Conservation (phyloP, 2,113 vertebrate genomes). For the Sinocyclocheilus rhinocerous region DNA sequence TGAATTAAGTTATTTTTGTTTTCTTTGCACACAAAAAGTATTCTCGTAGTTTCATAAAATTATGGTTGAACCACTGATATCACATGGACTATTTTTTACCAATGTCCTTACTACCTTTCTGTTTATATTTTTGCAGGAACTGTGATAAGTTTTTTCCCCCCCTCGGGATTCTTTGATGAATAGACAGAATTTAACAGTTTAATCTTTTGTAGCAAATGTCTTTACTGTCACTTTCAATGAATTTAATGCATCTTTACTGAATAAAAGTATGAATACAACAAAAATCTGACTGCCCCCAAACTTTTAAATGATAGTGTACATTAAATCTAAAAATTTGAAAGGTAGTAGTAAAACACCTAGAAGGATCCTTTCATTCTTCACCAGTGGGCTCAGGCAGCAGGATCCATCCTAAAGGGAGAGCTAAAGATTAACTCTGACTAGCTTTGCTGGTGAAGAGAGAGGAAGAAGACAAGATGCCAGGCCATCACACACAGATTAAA, state of each 20-base stretch:
- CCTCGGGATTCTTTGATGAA: too few relatives aligned
- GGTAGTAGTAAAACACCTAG: background rate
- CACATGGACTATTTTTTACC: too few relatives aligned
- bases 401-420: slow-evolving; percentile 1
- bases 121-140: too few relatives aligned
- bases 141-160: too few relatives aligned
- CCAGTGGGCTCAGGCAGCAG: background rate
- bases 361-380: background rate
- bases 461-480: slow-evolving; percentile 25
- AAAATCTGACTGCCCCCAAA: background rate
- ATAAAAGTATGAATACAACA: background rate
- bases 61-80: too few relatives aligned
- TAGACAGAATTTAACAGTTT: too few relatives aligned
- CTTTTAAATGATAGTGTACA: background rate
- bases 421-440: background rate
- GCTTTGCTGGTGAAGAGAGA: slow-evolving; percentile 3
- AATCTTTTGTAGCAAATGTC: background rate
- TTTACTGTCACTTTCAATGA: background rate
- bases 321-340: background rate
- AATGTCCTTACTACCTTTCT: too few relatives aligned
- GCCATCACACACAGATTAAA: slow-evolving; percentile 36
- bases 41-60: too few relatives aligned
- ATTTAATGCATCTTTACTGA: background rate
- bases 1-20: too few relatives aligned
- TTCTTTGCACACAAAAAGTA: too few relatives aligned